Base-by-base conservation (phyloP, 2,888 invertebrate genomes). In the Folsomia manolachei region DNA sequence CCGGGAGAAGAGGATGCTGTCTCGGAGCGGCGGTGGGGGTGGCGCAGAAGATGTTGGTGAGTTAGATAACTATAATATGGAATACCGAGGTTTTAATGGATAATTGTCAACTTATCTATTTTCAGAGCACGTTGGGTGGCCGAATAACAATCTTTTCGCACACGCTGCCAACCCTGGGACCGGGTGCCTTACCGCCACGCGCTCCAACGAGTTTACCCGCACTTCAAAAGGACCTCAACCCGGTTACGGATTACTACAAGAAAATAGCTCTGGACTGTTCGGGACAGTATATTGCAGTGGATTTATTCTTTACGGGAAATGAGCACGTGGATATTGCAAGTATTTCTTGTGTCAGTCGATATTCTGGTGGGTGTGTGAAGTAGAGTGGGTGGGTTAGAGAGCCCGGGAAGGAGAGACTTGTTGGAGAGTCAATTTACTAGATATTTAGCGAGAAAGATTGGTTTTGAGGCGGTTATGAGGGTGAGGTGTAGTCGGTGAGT, bases 391-490 rank as follows among this genome's bases (percentile, higher is more conserved):
- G 25, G 66, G n/a, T 63, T 67, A 27, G 70, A 73, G 23, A 91
- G 92, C 75, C 85, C 87, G 11, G 87, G 90, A 79, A 88, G 92
- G 82, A 88, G 90, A 7, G 91, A 91, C 70, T 88, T 89, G 71
- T 90, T 97, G 74, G 89, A 90, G 75, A 86, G 89, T 70, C 90
- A 90, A 84, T 86, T 99, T 27, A 88, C 90, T 56, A 87, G 99
- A 18, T 99, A 99, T 86, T 87, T 99, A 71, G 93, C 93, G 0
- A 87, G 99, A 79, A 98, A 98, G 87, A 95, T 99, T 78, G 99
- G 99, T 63, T 97, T 99, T 84, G 99, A 99, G 84, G 95, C 99
- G 2, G 99, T 99, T 24, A 95, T 99, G 95, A 87, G 99, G 81
- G 91, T 99, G 78, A 88, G 98, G 4, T 97, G 97, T 83, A 95